Evolutionary conservation across 2,888 invertebrate species (phyloP), one percentile per base, ranked within the genome.

Genomic region (Andrena bucephala): DNA sequence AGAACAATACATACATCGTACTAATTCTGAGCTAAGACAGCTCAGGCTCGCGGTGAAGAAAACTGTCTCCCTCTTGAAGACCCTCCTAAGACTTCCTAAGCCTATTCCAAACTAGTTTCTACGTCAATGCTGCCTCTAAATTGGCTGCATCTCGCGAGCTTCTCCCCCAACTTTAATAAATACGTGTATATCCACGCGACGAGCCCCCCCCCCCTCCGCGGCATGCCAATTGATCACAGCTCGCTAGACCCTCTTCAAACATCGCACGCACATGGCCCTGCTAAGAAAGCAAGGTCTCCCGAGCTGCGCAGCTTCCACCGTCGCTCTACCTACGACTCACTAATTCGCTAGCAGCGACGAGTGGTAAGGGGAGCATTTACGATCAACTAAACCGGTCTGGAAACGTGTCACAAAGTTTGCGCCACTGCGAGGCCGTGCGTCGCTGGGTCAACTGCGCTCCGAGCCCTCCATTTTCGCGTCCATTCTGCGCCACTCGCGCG

Each of bases 301-400:
- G 13, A 54, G 31, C 20, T 54, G 31, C 52, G 54, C 13, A 8
- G 33, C 16, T 5, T 27, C 16, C 27, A 8, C 2, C 20, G 36
- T 16, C 16, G 20, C 52, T 33, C 20, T 54, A 52, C 42, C 42
- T 29, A 52, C 59, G n/a, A 24, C 24, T 33, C 33, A 50, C 42
- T 76, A 70, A 63, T 63, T 70, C n/a, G 52, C 52, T 20, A 36
- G 24, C 2, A 31, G 42, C 24, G 13, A 24, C 6, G 52, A 27
- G 48, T 16, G 42, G 1, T 6, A 4, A 52, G 54, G 63, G 36
- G 7, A n/a, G 59, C 74, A 78, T 75, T 84, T 78, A 72, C 42
- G 69, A 68, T 72, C 67, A 10, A n/a, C 48, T 48, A 29, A 13
- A 63, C 27, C 24, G 63, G 29, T 59, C 68, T 3, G 52, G 59